Evolutionary conservation across 2,797 vertebrate species (phyloP).

Genomic region (Anolis apletophallus): DNA sequence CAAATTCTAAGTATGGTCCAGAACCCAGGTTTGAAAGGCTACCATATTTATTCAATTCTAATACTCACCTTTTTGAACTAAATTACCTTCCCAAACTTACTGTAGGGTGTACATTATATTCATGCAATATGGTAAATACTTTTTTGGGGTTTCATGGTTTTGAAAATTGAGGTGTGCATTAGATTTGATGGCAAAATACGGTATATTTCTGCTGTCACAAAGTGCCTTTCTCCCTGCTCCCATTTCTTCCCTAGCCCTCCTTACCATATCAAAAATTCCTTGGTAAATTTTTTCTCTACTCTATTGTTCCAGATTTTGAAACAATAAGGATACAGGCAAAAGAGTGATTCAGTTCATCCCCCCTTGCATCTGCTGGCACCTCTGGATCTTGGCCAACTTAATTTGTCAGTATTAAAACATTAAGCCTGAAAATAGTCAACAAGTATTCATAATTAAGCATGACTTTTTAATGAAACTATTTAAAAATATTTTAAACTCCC

Average conservation of each 20-base stretch:
- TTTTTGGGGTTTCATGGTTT: too few species aligned
- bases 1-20: conserved; percentile 18
- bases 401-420: conserved; percentile 38
- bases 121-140: too few species aligned
- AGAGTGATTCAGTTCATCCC: too few species aligned
- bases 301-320: not conserved
- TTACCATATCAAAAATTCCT: not conserved
- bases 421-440: conserved; percentile 24
- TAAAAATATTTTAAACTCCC: conserved; percentile 42
- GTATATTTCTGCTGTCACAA: not conserved
- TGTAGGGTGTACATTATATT: too few species aligned
- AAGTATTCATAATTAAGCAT: conserved; percentile 52
- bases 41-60: too few species aligned
- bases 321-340: not conserved
- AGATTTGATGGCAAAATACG: too few species aligned
- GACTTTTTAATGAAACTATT: conserved; percentile 44
- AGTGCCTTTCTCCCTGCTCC: not conserved
- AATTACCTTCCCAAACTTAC: too few species aligned
- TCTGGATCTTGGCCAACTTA: not conserved
- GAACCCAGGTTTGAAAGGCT: not conserved
- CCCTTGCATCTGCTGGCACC: not conserved
- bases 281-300: not conserved
- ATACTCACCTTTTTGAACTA: too few species aligned
- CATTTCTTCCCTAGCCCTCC: not conserved
- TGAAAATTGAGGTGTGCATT: too few species aligned